A percentile compares a stretch with the other conserved stretches of the same genome.
Conservation (phyloP, 2,888 invertebrate species). For the Ornithoptera alexandrae region DNA sequence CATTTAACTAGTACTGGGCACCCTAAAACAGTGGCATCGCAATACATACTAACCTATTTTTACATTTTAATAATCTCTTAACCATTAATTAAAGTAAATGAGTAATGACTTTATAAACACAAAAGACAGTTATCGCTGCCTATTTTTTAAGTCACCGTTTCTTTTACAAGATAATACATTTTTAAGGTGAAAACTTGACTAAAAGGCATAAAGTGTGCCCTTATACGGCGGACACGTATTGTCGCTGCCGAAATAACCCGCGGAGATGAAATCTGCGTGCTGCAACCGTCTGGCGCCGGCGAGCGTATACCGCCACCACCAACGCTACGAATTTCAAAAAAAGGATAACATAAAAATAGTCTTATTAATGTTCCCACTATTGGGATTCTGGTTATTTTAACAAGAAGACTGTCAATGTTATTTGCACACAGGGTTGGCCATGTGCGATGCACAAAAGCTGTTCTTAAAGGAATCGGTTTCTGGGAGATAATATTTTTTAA, state of each 20-base stretch:
- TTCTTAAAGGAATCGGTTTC: too few relatives aligned
- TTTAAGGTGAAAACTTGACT: constrained; percentile 54
- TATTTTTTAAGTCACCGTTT: constrained; percentile 29
- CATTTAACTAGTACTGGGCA: too few relatives aligned
- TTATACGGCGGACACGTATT: constrained; percentile 70
- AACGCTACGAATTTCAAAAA: constrained; percentile 5
- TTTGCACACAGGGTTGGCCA: too few relatives aligned
- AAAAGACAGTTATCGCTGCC: constrained; percentile 56
- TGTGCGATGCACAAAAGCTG: too few relatives aligned
- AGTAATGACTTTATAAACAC: constrained; percentile 43
- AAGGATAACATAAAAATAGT: too few relatives aligned
- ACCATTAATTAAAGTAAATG: constrained; percentile 19
- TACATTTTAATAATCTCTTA: too few relatives aligned
- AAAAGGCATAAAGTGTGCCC: constrained; percentile 54
- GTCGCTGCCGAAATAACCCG: constrained; percentile 66
- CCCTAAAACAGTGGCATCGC: too few relatives aligned
- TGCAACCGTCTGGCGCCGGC: constrained; percentile 69
- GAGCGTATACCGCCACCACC: constrained; percentile 33
- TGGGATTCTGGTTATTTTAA: too few relatives aligned
- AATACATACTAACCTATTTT: too few relatives aligned
- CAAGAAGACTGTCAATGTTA: too few relatives aligned
- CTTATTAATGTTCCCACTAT: too few relatives aligned
- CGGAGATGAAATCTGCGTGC: constrained; percentile 69
- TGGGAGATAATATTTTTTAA: too few relatives aligned
- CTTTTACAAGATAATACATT: constrained; percentile 44